Evolutionary conservation across 37 sponge, comb jelly and placozoan species (phyloP).

Genomic region (Aplysina aerophoba): DNA sequence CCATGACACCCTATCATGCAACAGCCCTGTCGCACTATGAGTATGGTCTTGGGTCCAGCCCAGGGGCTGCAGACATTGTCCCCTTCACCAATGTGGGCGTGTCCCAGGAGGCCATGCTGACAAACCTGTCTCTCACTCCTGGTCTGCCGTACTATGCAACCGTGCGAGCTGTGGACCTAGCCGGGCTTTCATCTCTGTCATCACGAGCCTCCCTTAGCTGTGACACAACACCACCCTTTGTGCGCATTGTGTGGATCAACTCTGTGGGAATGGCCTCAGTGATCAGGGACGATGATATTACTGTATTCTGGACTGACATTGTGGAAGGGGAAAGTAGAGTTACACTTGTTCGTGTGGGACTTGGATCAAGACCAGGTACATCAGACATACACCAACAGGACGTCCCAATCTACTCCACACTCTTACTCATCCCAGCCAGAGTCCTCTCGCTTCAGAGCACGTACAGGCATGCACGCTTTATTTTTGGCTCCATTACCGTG

Average conservation of each 20-base stretch:
- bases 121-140: constrained; percentile 46
- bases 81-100: constrained; percentile 63
- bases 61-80: constrained; percentile 40
- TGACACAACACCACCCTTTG: constrained; percentile 72
- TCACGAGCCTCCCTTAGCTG: constrained; percentile 48
- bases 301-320: constrained; percentile 49
- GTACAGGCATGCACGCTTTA: neutral
- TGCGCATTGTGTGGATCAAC: constrained; percentile 29
- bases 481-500: neutral
- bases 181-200: constrained; percentile 25
- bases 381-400: too few species aligned
- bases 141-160: constrained; percentile 71
- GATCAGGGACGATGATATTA: neutral
- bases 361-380: constrained; percentile 68
- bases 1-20: constrained; percentile 38
- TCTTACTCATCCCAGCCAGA: too few species aligned
- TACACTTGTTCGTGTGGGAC: constrained; percentile 33
- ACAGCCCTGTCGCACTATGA: constrained; percentile 61
- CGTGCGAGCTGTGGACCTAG: constrained; percentile 43
- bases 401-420: too few species aligned
- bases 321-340: constrained; percentile 71
- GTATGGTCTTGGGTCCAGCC: constrained; percentile 65
- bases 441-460: constrained; percentile 50
- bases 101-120: constrained; percentile 41
- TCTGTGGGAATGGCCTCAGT: neutral